Evolutionary conservation across 2,797 vertebrate genomes (phyloP).

Genomic region (Clarias platycephalus): DNA sequence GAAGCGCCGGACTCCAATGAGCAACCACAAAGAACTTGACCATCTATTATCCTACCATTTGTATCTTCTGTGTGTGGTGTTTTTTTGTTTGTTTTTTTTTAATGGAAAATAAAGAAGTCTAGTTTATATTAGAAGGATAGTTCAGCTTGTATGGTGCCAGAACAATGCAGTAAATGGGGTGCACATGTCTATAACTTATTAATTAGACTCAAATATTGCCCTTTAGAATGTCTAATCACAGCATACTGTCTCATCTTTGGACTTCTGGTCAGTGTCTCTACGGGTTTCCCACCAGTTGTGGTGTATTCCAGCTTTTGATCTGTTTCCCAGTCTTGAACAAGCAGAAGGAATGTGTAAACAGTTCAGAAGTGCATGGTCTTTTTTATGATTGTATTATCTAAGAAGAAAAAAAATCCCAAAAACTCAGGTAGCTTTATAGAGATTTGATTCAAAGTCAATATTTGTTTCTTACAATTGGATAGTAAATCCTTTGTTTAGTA

Average conservation of each 20-base stretch:
- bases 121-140: conserved; percentile 15
- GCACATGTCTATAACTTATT: conserved; percentile 27
- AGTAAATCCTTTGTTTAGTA: conserved; percentile 74
- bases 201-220: conserved; percentile 34
- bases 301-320: conserved; percentile 73
- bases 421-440: conserved; percentile 85
- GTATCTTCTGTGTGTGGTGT: conserved; percentile 10
- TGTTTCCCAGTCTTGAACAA: conserved; percentile 68
- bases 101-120: not conserved
- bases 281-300: conserved; percentile 78
- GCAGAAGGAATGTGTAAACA: conserved; percentile 70
- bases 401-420: conserved; percentile 55
- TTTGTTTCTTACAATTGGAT: conserved; percentile 73
- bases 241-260: conserved; percentile 35
- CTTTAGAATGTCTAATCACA: conserved; percentile 37
- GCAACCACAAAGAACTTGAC: conserved; percentile 22
- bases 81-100: conserved; percentile 22
- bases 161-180: conserved; percentile 13
- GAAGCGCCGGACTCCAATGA: not conserved
- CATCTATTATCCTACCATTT: conserved; percentile 26
- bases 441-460: conserved; percentile 78
- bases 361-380: conserved; percentile 76
- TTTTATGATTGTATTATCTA: conserved; percentile 88
- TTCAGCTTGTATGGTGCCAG: conserved; percentile 40
- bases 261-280: conserved; percentile 67